Conservation (phyloP, 2,888 invertebrate species). For the Dastarcus helophoroides region DNA sequence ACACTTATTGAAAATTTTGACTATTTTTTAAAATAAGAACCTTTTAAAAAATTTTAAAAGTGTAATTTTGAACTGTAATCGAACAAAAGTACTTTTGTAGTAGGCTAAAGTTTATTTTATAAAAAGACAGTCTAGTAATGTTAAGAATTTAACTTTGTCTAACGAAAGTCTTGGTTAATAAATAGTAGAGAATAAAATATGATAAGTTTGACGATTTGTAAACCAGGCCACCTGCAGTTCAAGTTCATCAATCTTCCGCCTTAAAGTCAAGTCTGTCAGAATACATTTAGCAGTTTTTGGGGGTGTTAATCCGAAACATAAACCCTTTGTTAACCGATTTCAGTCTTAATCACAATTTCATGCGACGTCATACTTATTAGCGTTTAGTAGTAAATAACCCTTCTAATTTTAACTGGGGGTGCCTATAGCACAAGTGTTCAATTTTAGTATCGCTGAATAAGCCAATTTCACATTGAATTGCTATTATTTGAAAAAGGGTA, state of each 20-base stretch:
- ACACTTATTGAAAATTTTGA: no score
- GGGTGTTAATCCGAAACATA: slow-evolving; percentile 31
- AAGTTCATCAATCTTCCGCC: slow-evolving; percentile 30
- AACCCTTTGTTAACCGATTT: slow-evolving; percentile 33
- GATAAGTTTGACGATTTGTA: slow-evolving; percentile 8
- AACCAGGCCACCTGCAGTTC: slow-evolving; percentile 27
- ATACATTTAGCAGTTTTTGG: slow-evolving; percentile 24
- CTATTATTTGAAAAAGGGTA: no score
- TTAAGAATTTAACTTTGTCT: no score
- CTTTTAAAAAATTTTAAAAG: no score
- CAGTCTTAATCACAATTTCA: slow-evolving; percentile 36
- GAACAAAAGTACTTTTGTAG: no score
- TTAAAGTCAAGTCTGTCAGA: slow-evolving; percentile 19
- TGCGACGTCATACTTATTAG: slow-evolving; percentile 24
- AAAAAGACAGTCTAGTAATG: no score
- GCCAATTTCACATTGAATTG: background rate
- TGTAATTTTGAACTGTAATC: no score
- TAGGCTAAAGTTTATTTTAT: no score
- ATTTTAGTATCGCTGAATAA: slow-evolving; percentile 2
- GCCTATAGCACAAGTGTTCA: slow-evolving; percentile 10
- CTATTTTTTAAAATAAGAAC: no score
- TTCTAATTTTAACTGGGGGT: slow-evolving; percentile 5
- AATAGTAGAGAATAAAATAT: slow-evolving; percentile 6
- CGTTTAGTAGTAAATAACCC: slow-evolving; percentile 22
- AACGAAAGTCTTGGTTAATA: no score